Evolutionary conservation across 2,888 invertebrate genomes (phyloP).

Genomic region (Drepana falcataria): DNA sequence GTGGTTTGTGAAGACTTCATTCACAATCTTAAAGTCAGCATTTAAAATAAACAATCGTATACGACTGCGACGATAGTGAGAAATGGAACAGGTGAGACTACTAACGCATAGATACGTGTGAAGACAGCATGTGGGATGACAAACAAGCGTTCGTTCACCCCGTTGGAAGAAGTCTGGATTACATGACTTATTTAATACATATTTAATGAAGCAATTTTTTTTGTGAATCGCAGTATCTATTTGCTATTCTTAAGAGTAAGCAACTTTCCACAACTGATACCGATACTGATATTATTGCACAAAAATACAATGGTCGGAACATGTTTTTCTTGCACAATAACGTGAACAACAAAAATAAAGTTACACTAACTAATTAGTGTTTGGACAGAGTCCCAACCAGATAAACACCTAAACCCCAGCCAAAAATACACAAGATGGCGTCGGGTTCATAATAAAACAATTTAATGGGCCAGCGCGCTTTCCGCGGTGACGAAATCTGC

Average conservation of each 20-base stretch:
- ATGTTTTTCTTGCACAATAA: conserved; percentile 33
- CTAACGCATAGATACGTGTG: conserved; percentile 35
- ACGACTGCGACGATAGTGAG: conserved; percentile 54
- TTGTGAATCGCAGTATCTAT: no score
- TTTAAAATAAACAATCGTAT: conserved; percentile 53
- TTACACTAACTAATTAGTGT: conserved; percentile 71
- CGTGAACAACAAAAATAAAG: conserved; percentile 56
- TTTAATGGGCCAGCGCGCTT: conserved; percentile 79
- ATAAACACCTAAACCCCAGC: conserved; percentile 76
- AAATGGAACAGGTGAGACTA: conserved; percentile 65
- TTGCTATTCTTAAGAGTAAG: no score
- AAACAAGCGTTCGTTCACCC: conserved; percentile 56
- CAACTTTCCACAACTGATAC: no score
- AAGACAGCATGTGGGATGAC: conserved; percentile 56
- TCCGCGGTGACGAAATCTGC: conserved; percentile 77
- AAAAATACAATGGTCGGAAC: conserved; percentile 8
- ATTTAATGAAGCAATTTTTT: conserved; percentile 3
- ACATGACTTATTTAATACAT: no score
- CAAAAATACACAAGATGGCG: conserved; percentile 78
- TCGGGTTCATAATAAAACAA: conserved; percentile 78
- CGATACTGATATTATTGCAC: no score
- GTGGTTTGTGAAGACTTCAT: conserved; percentile 45
- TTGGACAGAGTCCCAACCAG: conserved; percentile 76
- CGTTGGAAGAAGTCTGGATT: conserved; percentile 27
- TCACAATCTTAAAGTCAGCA: conserved; percentile 53